These are phyloP conservation scores for Druon quercuslanigerum DNA, from an alignment of 1,140 invertebrate genomes.

Conservation along the genomic window DNA sequence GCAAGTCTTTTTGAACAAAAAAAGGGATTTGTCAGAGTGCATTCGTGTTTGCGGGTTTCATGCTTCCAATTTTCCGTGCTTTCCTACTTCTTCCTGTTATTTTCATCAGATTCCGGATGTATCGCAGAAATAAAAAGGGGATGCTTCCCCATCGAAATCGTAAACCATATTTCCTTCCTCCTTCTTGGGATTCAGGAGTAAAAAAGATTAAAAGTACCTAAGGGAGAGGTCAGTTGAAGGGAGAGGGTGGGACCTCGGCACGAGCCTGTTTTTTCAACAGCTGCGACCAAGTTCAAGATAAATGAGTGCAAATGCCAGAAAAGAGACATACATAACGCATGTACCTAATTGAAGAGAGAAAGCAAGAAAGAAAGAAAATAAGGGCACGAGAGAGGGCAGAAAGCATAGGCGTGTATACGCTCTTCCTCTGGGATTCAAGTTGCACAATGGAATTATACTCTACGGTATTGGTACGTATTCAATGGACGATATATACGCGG, in stretches of 20 bases:
- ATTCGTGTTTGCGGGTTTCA: no score
- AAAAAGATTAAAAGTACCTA: slow-evolving; percentile 4
- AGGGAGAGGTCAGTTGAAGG: neutral
- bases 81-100: neutral
- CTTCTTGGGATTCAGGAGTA: neutral
- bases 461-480: slow-evolving; percentile 57
- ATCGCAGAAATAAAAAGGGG: neutral
- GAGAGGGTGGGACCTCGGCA: neutral
- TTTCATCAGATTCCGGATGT: neutral
- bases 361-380: slow-evolving; percentile 31
- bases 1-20: no score
- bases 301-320: slow-evolving; percentile 39
- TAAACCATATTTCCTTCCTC: neutral
- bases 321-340: slow-evolving; percentile 36
- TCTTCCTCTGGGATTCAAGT: slow-evolving; percentile 51
- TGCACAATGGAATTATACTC: slow-evolving; percentile 59
- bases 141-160: neutral
- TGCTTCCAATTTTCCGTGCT: neutral
- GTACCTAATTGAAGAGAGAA: slow-evolving; percentile 42
- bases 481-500: slow-evolving; percentile 54
- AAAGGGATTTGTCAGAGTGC: no score
- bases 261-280: slow-evolving; percentile 24
- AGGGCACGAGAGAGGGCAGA: slow-evolving; percentile 19
- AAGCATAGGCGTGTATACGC: slow-evolving; percentile 49
- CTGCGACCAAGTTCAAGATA: slow-evolving; percentile 19